These are phyloP conservation scores for Nomada hirtipes DNA, from an alignment of 2,888 invertebrate genomes.

Conservation along the genomic window DNA sequence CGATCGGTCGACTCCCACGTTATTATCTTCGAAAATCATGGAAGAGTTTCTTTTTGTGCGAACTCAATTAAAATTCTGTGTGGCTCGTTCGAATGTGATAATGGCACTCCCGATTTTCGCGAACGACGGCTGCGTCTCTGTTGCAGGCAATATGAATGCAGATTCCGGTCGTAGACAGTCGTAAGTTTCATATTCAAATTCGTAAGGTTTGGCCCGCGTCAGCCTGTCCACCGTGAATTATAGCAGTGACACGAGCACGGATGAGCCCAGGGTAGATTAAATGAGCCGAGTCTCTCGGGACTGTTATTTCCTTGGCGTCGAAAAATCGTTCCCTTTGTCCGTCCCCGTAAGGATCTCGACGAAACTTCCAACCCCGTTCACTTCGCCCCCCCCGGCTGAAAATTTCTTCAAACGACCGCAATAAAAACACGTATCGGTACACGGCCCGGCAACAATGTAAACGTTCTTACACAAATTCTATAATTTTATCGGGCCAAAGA, in stretches of 20 bases:
- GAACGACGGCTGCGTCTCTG: conserved; percentile 19
- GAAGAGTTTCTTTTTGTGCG: neutral
- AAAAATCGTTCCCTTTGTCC: conserved; percentile 19
- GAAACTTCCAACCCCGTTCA: neutral
- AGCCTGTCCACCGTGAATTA: conserved; percentile 64
- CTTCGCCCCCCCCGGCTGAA: no score
- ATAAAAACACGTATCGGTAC: neutral
- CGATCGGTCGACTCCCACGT: neutral
- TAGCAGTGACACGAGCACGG: conserved; percentile 65
- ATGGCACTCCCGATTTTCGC: conserved; percentile 25
- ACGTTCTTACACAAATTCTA: neutral
- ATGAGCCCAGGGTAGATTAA: conserved; percentile 60
- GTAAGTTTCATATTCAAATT: conserved; percentile 71
- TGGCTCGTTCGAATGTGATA: conserved; percentile 8
- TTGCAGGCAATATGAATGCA: conserved; percentile 65
- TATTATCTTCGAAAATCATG: neutral
- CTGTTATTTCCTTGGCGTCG: neutral
- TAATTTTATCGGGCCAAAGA: neutral
- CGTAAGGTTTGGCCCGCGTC: conserved; percentile 62
- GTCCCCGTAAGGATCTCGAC: neutral
- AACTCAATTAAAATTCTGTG: neutral
- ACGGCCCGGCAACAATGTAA: no score
- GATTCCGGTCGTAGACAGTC: conserved; percentile 65
- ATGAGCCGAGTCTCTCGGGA: conserved; percentile 45
- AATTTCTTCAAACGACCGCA: neutral